Percentiles rank a stretch among this genome's conserved stretches.
These are phyloP conservation scores for Myiotriccus ornatus DNA, from an alignment of 2,797 vertebrate genomes.

Conservation along the genomic window DNA sequence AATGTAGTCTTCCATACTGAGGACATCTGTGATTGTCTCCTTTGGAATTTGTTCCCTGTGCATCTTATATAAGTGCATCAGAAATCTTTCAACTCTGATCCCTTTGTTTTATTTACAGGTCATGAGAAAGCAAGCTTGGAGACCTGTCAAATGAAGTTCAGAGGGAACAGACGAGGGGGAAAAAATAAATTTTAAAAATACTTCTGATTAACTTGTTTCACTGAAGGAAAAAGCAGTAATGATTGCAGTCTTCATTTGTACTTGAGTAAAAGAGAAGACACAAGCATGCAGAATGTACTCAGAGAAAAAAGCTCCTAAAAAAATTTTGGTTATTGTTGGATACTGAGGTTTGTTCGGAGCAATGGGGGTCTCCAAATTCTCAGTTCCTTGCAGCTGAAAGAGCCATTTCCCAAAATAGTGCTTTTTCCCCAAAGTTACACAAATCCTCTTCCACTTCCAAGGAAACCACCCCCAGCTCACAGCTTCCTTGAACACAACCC, in stretches of 20 bases:
- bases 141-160: background rate
- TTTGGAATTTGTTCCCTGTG: slow-evolving; percentile 39
- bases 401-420: background rate
- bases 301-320: background rate
- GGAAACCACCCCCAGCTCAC: background rate
- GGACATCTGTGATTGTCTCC: slow-evolving; percentile 52
- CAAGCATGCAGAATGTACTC: background rate
- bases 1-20: slow-evolving; percentile 49
- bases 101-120: slow-evolving; percentile 52
- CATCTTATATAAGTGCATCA: slow-evolving; percentile 25
- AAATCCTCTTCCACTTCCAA: background rate
- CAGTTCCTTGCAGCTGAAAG: background rate
- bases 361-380: background rate
- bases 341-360: background rate
- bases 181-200: slow-evolving; percentile 16
- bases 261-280: background rate
- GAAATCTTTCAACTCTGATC: slow-evolving; percentile 25
- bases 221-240: background rate
- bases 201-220: background rate
- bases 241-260: background rate
- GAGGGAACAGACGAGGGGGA: background rate
- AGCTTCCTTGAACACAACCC: background rate
- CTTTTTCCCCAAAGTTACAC: background rate
- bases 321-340: background rate
- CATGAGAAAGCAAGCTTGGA: slow-evolving; percentile 38